A percentile compares a stretch with the other conserved stretches of the same genome.
phyloP scores from a whole-genome alignment of 2,797 vertebrate species.

The Limnodromus scolopaceus region DNA sequence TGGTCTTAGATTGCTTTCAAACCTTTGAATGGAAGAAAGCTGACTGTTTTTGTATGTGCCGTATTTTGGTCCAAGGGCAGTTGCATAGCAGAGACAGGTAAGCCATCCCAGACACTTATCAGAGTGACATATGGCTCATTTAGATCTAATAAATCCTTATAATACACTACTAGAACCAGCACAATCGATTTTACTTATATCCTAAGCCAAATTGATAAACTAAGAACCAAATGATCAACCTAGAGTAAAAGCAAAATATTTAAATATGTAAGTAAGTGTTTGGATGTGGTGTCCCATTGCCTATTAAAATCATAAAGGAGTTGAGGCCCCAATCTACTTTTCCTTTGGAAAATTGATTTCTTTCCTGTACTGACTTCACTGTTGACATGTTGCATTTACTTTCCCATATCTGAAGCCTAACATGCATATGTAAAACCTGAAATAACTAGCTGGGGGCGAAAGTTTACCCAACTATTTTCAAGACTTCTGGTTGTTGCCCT shows the following conservation, averaged over 20 bases:
- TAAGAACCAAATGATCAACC: neutral
- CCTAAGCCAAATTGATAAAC: neutral
- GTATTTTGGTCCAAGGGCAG: neutral
- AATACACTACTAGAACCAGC: neutral
- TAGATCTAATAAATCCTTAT: neutral
- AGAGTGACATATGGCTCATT: neutral
- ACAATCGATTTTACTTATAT: neutral
- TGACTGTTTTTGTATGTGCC: rapidly evolving
- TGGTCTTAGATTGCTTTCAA: neutral
- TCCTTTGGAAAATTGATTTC: neutral
- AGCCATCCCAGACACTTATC: neutral
- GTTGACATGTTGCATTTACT: neutral
- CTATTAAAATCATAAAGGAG: neutral
- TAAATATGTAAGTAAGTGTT: neutral
- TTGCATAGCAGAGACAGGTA: neutral
- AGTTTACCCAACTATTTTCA: neutral
- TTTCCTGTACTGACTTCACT: neutral
- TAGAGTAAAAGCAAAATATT: neutral
- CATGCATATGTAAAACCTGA: rapidly evolving
- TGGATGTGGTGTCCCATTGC: neutral
- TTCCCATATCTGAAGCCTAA: neutral
- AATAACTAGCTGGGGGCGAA: rapidly evolving
- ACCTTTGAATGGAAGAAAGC: neutral
- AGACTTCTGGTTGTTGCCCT: neutral
- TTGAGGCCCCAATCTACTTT: neutral